Base-by-base conservation (phyloP, 1,140 invertebrate genomes). In the Asbolus verrucosus region DNA sequence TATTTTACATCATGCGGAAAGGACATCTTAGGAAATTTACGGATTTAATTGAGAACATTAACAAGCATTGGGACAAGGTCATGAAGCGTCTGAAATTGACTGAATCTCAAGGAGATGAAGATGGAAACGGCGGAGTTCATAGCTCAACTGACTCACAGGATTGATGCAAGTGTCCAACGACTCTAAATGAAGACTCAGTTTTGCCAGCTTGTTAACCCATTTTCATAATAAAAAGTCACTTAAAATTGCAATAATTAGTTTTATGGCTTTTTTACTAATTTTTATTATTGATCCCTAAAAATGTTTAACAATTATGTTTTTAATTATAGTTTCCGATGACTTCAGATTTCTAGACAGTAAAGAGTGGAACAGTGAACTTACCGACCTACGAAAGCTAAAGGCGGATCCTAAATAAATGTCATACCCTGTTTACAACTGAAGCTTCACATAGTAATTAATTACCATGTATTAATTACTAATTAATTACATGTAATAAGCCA, bases 1-100 rank as follows among this genome's bases (percentile, higher is more conserved):
- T 50, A 11, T 75, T 75, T 36, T 75, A 75, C 30, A 38, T 36
- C 9, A 33, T 75, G 18, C 65, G 74, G 46, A 73, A 73, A 6
- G 67, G 59, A 15, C 69, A 69, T 4, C 73, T 71, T 33, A 75
- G 71, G 46, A 69, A 75, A 18, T 75, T 75, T 54, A 73, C 73
- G 33, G 69, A 67, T 27, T 54, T 75, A 69, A 69, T 70, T 16
- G 67, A 69, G 30, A 75, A 73, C 46, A 75, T 75, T 67, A 65
- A 65, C 9, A 69, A 67, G 15, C 71, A 69, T 31, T 75, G 74
- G 74, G 67, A 75, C 14, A 67, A 65, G 46, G 73, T 75, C 39
- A 67, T 75, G 31, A 62, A 70, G 5, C 73, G 73, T 70, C 59
- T 75, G 24, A 67, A 62, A 31, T 68, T 46, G 27, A 68, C 67